Evolutionary conservation across 2,888 invertebrate genomes (phyloP), one percentile per base, ranked within the genome.

Genomic region (Amblyteles armatorius): DNA sequence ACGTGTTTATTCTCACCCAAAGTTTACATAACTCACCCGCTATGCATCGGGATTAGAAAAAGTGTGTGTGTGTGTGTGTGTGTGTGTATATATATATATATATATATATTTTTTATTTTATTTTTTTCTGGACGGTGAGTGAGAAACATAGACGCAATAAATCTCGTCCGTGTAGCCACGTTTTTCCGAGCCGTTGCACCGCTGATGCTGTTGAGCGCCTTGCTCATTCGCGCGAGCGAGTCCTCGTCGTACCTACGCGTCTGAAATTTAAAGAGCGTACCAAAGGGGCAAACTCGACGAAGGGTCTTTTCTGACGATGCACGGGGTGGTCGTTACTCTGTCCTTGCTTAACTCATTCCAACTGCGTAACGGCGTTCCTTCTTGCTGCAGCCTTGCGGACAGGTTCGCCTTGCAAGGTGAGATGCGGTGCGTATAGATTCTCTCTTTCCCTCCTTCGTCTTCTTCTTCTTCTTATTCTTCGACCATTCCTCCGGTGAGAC

Each of bases 361-460:
- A 60, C 50, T 33, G 65, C 50, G 87, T 88, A 90, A 87, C 87
- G 87, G 72, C 84, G 85, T 87, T 89, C 88, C 87, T 88, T 65
- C 50, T 82, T 74, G 86, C 52, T 86, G 88, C 88, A 87, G 87
- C 86, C 87, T 80, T 72, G 74, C 86, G 88, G 88, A 90, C 92
- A 91, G 91, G 92, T 92, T 91, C 90, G 90, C 91, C 92, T 92
- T 91, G 91, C 92, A 92, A 92, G 92, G 92, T 92, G 91, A 92
- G 91, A 92, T 89, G 89, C 87, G 87, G 50, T 88, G 74, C 88
- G 83, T 86, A n/a, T 16, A 16, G 29, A 29, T 83, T 79, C 85
- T 83, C 80, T 85, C 48, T 69, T 44, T 33, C 36, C 48, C 50
- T 63, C 78, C 72, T 84, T 82, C 57, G 48, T 65, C 82, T 26